phyloP scores from a whole-genome alignment of 2,888 invertebrate species.

The Tachina fera region DNA sequence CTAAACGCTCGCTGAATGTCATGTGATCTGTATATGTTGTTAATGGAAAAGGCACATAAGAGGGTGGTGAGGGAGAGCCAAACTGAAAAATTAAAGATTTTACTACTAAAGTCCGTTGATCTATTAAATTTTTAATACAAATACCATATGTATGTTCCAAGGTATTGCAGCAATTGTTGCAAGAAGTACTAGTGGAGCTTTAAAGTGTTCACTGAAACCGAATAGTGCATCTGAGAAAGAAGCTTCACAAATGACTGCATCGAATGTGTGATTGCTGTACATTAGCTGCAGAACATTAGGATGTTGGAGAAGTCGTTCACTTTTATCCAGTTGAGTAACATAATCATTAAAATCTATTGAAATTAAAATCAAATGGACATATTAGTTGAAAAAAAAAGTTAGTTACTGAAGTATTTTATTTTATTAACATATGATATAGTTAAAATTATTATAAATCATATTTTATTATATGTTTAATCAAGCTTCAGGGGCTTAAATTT shows the following conservation, averaged over 20 bases:
- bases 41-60: conserved; percentile 79
- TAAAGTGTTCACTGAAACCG: conserved; percentile 79
- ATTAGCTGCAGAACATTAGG: conserved; percentile 74
- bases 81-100: conserved; percentile 65
- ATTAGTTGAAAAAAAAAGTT: too few species aligned
- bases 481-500: too few species aligned
- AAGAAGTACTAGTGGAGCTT: conserved; percentile 79
- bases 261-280: conserved; percentile 80
- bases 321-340: conserved; percentile 3
- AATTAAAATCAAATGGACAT: too few species aligned
- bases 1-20: conserved; percentile 79
- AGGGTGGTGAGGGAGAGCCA: conserved; percentile 80
- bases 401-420: too few species aligned
- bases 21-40: conserved; percentile 79
- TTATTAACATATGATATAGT: too few species aligned
- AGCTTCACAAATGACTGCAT: conserved; percentile 81
- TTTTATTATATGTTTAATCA: too few species aligned
- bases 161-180: conserved; percentile 78
- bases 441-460: too few species aligned
- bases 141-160: conserved; percentile 79
- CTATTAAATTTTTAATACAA: neutral
- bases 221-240: conserved; percentile 82
- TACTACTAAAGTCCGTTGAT: conserved; percentile 1
- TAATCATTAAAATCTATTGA: too few species aligned
- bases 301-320: conserved; percentile 74